Conservation (phyloP, 2,888 invertebrate genomes). For the Ctena decussata region DNA sequence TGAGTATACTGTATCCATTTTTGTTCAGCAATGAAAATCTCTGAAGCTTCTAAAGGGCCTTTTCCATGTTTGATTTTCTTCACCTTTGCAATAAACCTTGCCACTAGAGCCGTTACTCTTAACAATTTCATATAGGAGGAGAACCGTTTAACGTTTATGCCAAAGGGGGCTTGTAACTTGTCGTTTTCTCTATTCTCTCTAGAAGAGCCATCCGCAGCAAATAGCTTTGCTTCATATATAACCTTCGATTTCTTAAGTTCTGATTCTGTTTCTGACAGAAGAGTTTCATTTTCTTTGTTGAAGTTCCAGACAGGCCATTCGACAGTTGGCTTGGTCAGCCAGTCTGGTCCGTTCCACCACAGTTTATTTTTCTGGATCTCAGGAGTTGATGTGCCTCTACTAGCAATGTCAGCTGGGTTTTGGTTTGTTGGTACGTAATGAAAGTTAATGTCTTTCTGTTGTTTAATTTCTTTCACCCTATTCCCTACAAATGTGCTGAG, state of each 20-base stretch:
- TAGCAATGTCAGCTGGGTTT: not conserved
- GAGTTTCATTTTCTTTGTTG: too few relatives aligned
- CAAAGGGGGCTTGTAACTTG: not conserved
- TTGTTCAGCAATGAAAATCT: slow-evolving; percentile 3
- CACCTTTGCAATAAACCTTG: slow-evolving; percentile 16
- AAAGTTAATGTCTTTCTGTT: not conserved
- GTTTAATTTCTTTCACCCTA: not conserved
- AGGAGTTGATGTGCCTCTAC: not conserved
- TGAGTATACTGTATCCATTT: slow-evolving; percentile 1
- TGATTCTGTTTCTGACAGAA: too few relatives aligned
- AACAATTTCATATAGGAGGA: slow-evolving; percentile 6
- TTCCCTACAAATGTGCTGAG: not conserved
- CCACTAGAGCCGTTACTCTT: slow-evolving; percentile 13
- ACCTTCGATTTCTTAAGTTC: not conserved
- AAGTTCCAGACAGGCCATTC: too few relatives aligned
- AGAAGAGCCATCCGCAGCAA: too few relatives aligned
- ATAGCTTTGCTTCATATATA: not conserved
- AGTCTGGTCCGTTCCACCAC: not conserved
- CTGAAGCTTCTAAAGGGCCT: not conserved
- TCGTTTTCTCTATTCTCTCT: not conserved
- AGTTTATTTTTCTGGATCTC: not conserved
- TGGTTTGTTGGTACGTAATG: not conserved
- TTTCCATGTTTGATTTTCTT: too few relatives aligned
- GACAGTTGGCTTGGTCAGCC: not conserved
- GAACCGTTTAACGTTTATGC: not conserved